A percentile compares a stretch with the other conserved stretches of the same genome.
Conservation (phyloP, 2,113 vertebrate genomes). For the Tachysurus fulvidraco region DNA sequence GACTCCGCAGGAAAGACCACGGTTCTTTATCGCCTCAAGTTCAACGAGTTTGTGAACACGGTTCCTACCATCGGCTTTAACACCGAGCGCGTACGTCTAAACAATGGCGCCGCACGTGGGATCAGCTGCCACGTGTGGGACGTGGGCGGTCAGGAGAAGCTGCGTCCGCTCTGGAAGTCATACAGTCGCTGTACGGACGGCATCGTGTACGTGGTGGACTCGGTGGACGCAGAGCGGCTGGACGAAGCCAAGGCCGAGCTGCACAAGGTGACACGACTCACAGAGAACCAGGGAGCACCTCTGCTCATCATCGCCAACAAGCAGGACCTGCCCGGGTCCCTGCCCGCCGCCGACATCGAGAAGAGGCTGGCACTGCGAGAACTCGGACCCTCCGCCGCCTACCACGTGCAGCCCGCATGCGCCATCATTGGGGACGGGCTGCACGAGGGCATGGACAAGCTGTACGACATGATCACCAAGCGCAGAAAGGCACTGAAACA, state of each 20-base stretch:
- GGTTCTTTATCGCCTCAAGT: slow-evolving; percentile 91
- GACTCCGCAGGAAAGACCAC: slow-evolving; percentile 97
- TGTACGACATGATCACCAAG: slow-evolving; percentile 96
- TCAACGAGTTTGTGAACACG: slow-evolving; percentile 76
- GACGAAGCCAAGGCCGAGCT: slow-evolving; percentile 94
- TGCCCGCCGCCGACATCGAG: slow-evolving; percentile 89
- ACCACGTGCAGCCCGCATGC: slow-evolving; percentile 94
- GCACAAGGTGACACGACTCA: slow-evolving; percentile 91
- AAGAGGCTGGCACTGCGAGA: slow-evolving; percentile 89
- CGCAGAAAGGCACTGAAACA: slow-evolving; percentile 91
- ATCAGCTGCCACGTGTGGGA: slow-evolving; percentile 99
- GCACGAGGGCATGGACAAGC: slow-evolving; percentile 94
- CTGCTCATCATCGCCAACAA: slow-evolving; percentile 96
- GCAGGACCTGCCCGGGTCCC: slow-evolving; percentile 92
- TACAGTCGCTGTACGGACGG: slow-evolving; percentile 96
- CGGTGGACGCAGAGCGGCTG: slow-evolving; percentile 90
- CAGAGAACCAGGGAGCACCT: slow-evolving; percentile 93
- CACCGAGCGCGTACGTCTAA: slow-evolving; percentile 88
- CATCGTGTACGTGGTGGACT: slow-evolving; percentile 97
- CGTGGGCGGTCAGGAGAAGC: slow-evolving; percentile 61
- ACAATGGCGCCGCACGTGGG: slow-evolving; percentile 87
- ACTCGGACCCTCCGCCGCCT: slow-evolving; percentile 86
- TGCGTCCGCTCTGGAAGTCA: slow-evolving; percentile 93
- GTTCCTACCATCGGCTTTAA: slow-evolving; percentile 94
- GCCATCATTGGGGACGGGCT: slow-evolving; percentile 97